Evolutionary conservation across 2,113 vertebrate genomes (phyloP).

Genomic region (Gracilinanus agilis): DNA sequence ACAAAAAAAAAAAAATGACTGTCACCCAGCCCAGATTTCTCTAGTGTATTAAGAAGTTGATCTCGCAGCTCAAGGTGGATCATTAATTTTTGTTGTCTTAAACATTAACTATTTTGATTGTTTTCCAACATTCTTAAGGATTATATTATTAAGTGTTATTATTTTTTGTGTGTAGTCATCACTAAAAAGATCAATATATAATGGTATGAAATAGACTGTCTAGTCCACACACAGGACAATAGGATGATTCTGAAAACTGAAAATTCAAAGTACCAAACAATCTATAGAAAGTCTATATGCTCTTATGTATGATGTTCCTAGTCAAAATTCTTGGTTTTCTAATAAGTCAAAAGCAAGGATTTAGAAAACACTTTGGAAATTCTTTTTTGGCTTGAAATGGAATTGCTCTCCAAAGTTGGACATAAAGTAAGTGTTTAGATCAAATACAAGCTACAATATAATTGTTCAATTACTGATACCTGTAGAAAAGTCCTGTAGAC

Average conservation of each 20-base stretch:
- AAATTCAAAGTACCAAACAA: not conserved
- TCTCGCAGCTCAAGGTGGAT: not conserved
- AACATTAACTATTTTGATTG: not conserved
- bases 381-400: not conserved
- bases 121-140: not conserved
- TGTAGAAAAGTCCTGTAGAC: not conserved
- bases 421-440: not conserved
- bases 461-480: not conserved
- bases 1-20: not conserved
- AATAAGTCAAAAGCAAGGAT: not conserved
- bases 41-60: not conserved
- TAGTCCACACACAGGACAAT: not conserved
- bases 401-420: not conserved
- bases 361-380: not conserved
- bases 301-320: not conserved
- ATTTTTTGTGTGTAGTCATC: too few relatives aligned
- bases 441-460: not conserved
- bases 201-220: not conserved
- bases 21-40: not conserved
- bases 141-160: not conserved
- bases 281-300: not conserved
- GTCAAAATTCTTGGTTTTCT: not conserved
- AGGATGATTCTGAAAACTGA: not conserved
- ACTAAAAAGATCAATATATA: not conserved
- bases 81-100: not conserved